Evolutionary conservation across 2,888 invertebrate species (phyloP), one percentile per base, ranked within the genome.

Genomic region (Cancer borealis): DNA sequence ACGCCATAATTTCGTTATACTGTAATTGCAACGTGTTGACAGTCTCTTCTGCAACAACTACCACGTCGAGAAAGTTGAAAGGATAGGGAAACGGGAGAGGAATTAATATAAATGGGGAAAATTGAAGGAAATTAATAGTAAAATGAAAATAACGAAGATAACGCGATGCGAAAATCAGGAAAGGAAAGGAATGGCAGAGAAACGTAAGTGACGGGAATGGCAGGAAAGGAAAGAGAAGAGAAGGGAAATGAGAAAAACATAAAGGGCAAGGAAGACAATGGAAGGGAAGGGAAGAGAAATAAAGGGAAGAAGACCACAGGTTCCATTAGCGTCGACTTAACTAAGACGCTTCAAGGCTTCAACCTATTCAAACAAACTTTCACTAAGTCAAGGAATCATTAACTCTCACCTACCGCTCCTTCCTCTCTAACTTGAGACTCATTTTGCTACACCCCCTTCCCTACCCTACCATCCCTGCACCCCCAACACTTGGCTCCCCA

Each of bases 331-430:
- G 26, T n/a, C 10, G n/a, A 73, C 73, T 73, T 73, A 26, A 73
- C 73, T 73, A 26, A 73, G 73, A 73, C n/a, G 73, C 73, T 73
- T 73, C 73, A 26, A 26, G 88, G n/a, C n/a, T 39, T 39, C 88
- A 88, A 46, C 88, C 46, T 88, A 47, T 45, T 88, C 17, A 21
- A 47, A 3, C 17, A 49, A 45, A 21, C 30, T 47, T 8, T 14
- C 21, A 14, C 47, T 10, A 54, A 73, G n/a, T 73, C 26, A 26
- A 26, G 73, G 73, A n/a, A 26, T 73, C 26, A 73, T 26, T n/a
- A 26, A 73, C 73, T 73, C 26, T 26, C n/a, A 73, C 26, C 73
- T 8, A 21, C 60, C 60, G 21, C 17, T 73, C 73, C 21, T 73
- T 26, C n/a, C n/a, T 1, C 66, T 66, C 66, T 39, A 39, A 39